Conservation (phyloP, 2,113 vertebrate species). For the Mus spicilegus region DNA sequence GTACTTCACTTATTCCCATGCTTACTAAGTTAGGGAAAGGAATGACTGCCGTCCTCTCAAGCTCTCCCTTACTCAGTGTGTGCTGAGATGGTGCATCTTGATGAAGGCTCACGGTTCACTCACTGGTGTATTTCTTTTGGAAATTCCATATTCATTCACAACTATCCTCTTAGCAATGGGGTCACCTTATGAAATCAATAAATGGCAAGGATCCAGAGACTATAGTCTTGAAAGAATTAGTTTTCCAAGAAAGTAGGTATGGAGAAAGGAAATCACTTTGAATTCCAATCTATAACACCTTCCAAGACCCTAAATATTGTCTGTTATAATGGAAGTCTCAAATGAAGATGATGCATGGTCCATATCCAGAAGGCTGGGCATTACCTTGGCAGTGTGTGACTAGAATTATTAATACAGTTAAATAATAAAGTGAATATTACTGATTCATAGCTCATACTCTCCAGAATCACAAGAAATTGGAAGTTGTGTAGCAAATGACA, state of each 20-base stretch:
- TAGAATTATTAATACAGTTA: conserved; percentile 49
- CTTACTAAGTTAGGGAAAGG: neutral
- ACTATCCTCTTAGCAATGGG: conserved; percentile 41
- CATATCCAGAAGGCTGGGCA: conserved; percentile 66
- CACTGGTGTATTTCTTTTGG: neutral
- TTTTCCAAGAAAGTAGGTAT: conserved; percentile 51
- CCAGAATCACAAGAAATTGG: conserved; percentile 74
- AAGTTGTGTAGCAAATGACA: conserved; percentile 73
- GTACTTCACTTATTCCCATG: neutral
- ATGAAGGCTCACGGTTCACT: conserved; percentile 36
- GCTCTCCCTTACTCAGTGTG: neutral
- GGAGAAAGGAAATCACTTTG: conserved; percentile 70
- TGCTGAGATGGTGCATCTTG: neutral
- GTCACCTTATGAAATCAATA: conserved; percentile 60
- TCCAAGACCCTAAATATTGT: conserved; percentile 53
- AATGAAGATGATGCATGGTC: conserved; percentile 62
- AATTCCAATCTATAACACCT: conserved; percentile 43
- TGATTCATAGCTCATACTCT: conserved; percentile 77
- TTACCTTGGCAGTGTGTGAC: conserved; percentile 63
- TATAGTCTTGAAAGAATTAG: conserved; percentile 54
- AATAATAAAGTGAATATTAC: conserved; percentile 67
- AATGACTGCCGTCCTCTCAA: neutral
- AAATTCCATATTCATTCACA: conserved; percentile 64
- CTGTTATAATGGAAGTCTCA: conserved; percentile 48
- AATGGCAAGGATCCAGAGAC: conserved; percentile 62